Percentiles rank a stretch among this genome's conserved stretches.
These are phyloP conservation scores for Hoplias malabaricus DNA, from an alignment of 2,113 vertebrate species.

Conservation along the genomic window DNA sequence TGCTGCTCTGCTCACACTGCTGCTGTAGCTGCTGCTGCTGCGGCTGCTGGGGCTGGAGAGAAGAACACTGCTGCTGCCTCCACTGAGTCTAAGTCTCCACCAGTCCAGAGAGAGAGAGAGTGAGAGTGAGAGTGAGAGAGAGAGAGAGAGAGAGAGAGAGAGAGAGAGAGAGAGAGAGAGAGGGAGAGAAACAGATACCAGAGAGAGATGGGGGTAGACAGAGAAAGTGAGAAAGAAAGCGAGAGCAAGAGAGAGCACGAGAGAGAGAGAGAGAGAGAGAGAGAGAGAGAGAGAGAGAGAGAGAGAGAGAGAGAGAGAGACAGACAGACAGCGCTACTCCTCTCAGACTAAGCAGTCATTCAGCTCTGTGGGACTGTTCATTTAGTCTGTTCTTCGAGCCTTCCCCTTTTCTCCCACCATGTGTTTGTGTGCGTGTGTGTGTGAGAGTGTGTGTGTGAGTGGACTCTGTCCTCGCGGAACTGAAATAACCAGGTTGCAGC, in stretches of 20 bases:
- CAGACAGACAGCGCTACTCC: constrained; percentile 25
- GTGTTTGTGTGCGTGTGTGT: constrained; percentile 7
- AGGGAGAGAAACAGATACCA: constrained; percentile 10
- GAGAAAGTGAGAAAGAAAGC: not conserved
- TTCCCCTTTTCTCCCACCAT: constrained; percentile 4
- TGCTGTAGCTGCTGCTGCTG: not conserved
- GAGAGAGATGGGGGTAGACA: constrained; percentile 2
- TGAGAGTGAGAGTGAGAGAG: not conserved
- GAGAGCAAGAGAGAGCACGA: not conserved
- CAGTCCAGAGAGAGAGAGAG: not conserved
- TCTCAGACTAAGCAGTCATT: constrained; percentile 43
- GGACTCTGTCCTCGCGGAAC: constrained; percentile 48
- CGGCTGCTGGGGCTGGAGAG: constrained; percentile 26
- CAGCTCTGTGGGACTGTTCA: constrained; percentile 32
- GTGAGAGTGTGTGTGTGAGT: constrained; percentile 33
- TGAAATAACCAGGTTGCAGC: constrained; percentile 58
- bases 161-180: constrained; percentile 7
- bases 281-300: constrained; percentile 7
- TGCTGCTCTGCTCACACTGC: constrained; percentile 20
- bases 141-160: constrained; percentile 14
- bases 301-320: constrained; percentile 14
- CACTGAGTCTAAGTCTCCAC: not conserved
- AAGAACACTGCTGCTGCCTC: constrained; percentile 25
- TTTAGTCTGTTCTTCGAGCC: constrained; percentile 38
- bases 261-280: constrained; percentile 2